Conservation (phyloP, 2,888 invertebrate genomes). For the Cataglyphis livida region DNA sequence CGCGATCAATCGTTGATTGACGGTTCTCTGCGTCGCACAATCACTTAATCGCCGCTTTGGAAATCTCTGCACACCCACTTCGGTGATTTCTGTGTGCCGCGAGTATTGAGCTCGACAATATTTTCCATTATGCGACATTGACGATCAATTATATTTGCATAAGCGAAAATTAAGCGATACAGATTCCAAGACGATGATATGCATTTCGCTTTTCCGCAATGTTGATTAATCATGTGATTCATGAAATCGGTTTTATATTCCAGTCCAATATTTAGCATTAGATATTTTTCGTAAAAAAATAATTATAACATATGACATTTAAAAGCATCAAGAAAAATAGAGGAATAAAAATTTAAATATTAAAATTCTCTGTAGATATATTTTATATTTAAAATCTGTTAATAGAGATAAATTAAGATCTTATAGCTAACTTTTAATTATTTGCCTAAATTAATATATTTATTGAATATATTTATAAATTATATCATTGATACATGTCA, state of each 20-base stretch:
- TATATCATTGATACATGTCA: background rate
- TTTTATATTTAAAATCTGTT: background rate
- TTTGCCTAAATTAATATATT: background rate
- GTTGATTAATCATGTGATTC: background rate
- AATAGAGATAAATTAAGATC: background rate
- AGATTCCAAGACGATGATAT: background rate
- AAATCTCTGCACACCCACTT: slow-evolving; percentile 18
- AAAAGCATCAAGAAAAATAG: background rate
- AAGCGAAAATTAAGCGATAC: background rate
- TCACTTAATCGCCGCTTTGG: slow-evolving; percentile 47
- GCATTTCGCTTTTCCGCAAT: background rate
- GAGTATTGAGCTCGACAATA: slow-evolving; percentile 14
- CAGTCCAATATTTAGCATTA: background rate
- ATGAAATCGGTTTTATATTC: background rate
- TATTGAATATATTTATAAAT: background rate
- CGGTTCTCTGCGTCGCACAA: slow-evolving; percentile 39
- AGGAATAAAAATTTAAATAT: slow-evolving; percentile 15
- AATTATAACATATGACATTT: background rate
- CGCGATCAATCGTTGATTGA: slow-evolving; percentile 47
- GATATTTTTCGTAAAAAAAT: background rate
- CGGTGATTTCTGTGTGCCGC: slow-evolving; percentile 13
- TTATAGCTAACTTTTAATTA: background rate
- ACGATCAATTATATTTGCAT: slow-evolving; percentile 33
- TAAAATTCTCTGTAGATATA: background rate
- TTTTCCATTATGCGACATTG: background rate